Conservation (phyloP, 2,113 vertebrate species). For the Maccullochella peelii region DNA sequence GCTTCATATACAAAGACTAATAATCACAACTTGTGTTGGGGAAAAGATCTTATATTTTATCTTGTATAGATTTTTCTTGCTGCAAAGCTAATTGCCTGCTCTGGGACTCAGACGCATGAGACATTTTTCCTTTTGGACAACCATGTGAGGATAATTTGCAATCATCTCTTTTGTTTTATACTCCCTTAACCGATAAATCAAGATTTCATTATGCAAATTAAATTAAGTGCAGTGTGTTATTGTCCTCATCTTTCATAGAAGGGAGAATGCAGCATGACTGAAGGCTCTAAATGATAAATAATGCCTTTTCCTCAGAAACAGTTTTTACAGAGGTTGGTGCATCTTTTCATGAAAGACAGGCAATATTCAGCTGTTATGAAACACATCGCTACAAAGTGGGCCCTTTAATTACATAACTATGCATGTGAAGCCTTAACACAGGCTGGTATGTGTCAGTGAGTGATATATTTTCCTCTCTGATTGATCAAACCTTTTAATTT, state of each 20-base stretch:
- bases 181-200: constrained; percentile 55
- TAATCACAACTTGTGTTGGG: background rate
- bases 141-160: constrained; percentile 42
- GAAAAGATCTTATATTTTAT: background rate
- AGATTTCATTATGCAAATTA: constrained; percentile 62
- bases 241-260: constrained; percentile 48
- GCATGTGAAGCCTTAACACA: constrained; percentile 17
- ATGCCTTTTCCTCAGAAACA: background rate
- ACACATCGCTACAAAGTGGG: background rate
- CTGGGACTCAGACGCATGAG: background rate
- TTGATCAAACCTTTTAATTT: constrained; percentile 69
- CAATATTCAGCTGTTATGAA: background rate
- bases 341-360: background rate
- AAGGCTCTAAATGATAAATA: constrained; percentile 16
- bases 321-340: background rate
- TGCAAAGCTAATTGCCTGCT: constrained; percentile 20
- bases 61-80: background rate
- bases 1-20: background rate
- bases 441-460: constrained; percentile 1
- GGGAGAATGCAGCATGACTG: background rate
- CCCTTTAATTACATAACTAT: constrained; percentile 26
- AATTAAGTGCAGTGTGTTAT: constrained; percentile 52
- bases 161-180: constrained; percentile 57
- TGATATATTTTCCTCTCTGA: constrained; percentile 48
- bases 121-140: constrained; percentile 42